Base-by-base conservation (phyloP, 2,797 vertebrate species). In the Rhynchotus rufescens region DNA sequence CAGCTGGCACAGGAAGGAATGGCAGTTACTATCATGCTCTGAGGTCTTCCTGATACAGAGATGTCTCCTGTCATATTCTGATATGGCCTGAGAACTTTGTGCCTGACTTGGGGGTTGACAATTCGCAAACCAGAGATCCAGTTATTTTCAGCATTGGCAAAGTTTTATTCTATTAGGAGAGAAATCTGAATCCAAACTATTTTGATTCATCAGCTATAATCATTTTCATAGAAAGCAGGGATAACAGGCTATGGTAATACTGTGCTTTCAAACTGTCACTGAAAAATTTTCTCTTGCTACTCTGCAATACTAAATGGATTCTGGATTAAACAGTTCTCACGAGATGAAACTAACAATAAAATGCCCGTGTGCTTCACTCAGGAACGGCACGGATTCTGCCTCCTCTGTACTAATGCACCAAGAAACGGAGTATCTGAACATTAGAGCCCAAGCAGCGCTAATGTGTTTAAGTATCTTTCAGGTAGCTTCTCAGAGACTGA, bases 141-240 rank as follows among this genome's bases (percentile, higher is more conserved):
- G 78, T 65, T 51, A 42, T 84, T 94, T 96, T 94, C 62, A 79
- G 64, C 77, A 71, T 75, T 88, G 80, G 65, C 38, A 68, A 2
- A 5, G 25, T 47, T 94, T 57, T 91, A 11, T 74, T 88, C 16
- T 60, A n/a, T 83, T 90, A 76, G 47, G 51, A 21, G 52, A 86
- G 65, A 95, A 89, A 90, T 92, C 73, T 26, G 59, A 90, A 84
- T 32, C 23, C 26, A 38, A 89, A 20, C 22, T 21, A n/a, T 95
- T 95, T 94, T 42, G 60, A 86, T 4, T 28, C 60, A 32, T 23
- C 7, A 14, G 11, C 9, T 88, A 49, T 61, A 51, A 67, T 22
- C 79, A 4, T 45, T 84, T 71, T 92, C 22, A 72, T 75, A 57
- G 23, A 92, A 87, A 94, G 40, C 16, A 15, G 25, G 9, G 64